Evolutionary conservation across 2,113 vertebrate genomes (phyloP).

Genomic region (Symphodus melops): DNA sequence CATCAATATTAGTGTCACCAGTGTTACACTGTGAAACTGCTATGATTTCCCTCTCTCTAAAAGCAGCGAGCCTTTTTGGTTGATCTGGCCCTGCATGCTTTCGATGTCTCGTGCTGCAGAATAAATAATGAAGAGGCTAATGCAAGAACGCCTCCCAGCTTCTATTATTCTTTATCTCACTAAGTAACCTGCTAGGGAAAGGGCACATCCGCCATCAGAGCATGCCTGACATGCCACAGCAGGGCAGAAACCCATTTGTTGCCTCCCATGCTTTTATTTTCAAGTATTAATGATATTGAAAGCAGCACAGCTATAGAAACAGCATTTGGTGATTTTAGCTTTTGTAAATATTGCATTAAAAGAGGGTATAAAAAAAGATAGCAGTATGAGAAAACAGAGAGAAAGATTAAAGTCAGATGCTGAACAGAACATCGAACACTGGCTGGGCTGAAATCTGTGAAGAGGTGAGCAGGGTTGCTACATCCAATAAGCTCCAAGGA

Average conservation of each 20-base stretch:
- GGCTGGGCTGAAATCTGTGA: constrained; percentile 15
- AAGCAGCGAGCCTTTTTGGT: constrained; percentile 16
- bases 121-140: constrained; percentile 61
- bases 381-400: background rate
- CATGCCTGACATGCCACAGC: constrained; percentile 42
- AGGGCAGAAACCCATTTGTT: constrained; percentile 27
- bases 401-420: constrained; percentile 15
- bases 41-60: constrained; percentile 30
- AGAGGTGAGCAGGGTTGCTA: constrained; percentile 22
- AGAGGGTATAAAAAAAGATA: background rate
- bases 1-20: constrained; percentile 10
- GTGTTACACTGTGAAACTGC: constrained; percentile 6
- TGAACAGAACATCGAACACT: constrained; percentile 24
- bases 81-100: constrained; percentile 31
- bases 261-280: background rate
- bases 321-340: constrained; percentile 6
- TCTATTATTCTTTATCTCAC: constrained; percentile 51
- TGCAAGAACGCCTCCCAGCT: constrained; percentile 42
- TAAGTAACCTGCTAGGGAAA: constrained; percentile 46
- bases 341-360: constrained; percentile 7
- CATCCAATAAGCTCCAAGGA: constrained; percentile 15
- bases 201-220: constrained; percentile 48
- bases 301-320: background rate
- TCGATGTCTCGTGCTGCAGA: constrained; percentile 31
- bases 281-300: constrained; percentile 12